Conservation (phyloP, 2,113 vertebrate species). For the Neotoma lepida region DNA sequence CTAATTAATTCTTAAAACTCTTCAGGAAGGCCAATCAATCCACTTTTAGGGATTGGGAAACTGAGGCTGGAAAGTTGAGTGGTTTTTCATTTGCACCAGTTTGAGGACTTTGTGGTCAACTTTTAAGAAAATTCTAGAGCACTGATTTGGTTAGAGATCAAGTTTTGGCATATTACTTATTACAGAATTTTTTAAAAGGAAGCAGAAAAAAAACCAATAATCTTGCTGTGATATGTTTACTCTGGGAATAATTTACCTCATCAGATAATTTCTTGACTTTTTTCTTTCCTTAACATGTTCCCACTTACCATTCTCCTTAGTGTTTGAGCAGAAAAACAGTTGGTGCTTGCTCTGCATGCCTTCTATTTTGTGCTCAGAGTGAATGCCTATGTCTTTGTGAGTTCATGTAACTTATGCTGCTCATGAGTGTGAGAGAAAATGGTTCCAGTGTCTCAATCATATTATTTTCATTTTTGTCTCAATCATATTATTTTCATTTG, state of each 20-base stretch:
- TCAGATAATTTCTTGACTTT: neutral
- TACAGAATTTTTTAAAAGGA: neutral
- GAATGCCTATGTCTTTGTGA: neutral
- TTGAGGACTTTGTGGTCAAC: neutral
- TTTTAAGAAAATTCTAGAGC: neutral
- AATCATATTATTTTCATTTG: neutral
- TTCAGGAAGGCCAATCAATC: neutral
- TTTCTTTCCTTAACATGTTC: neutral
- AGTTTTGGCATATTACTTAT: neutral
- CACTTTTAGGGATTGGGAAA: conserved; percentile 52
- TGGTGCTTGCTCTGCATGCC: too few species aligned
- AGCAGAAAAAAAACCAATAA: neutral
- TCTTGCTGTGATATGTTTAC: neutral
- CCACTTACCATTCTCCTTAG: neutral
- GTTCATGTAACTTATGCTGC: neutral
- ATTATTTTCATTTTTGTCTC: neutral
- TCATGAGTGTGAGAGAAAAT: neutral
- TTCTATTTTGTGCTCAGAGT: neutral
- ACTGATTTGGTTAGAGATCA: neutral
- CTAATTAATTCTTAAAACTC: conserved; percentile 63
- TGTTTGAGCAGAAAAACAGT: neutral
- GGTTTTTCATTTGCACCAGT: neutral
- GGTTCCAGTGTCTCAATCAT: too few species aligned
- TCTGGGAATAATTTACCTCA: neutral
- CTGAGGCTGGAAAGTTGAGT: conserved; percentile 21